These are phyloP conservation scores for Parus major DNA, from an alignment of 2,113 vertebrate species.

Conservation along the genomic window DNA sequence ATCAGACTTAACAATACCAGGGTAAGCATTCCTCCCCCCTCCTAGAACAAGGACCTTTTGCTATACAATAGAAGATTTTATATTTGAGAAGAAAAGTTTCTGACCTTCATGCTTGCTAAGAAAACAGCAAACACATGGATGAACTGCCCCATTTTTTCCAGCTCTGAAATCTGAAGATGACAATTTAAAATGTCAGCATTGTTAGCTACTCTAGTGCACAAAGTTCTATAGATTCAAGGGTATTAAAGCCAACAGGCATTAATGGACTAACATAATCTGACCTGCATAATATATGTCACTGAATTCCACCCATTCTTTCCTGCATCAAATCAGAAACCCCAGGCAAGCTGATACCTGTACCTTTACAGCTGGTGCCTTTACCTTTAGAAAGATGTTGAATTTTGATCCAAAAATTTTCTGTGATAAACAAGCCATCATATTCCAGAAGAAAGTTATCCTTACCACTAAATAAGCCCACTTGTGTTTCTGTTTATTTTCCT, in stretches of 20 bases:
- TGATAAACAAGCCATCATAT: background rate
- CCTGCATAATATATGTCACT: slow-evolving; percentile 24
- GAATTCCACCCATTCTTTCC: slow-evolving; percentile 2
- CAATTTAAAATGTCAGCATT: slow-evolving; percentile 47
- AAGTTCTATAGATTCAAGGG: slow-evolving; percentile 10
- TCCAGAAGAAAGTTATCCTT: background rate
- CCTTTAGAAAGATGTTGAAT: background rate
- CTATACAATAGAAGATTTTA: background rate
- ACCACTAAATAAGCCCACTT: background rate
- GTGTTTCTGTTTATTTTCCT: background rate
- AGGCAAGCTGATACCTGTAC: background rate
- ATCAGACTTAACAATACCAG: background rate
- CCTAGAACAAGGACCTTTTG: background rate
- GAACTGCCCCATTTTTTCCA: slow-evolving; percentile 9
- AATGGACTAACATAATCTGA: slow-evolving; percentile 17
- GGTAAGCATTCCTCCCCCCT: background rate
- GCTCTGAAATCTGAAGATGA: slow-evolving; percentile 4
- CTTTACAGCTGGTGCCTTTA: background rate
- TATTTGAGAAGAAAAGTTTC: slow-evolving; percentile 10
- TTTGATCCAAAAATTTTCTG: background rate
- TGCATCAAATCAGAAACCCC: background rate
- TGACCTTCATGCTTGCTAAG: slow-evolving; percentile 27
- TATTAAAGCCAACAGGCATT: slow-evolving; percentile 20
- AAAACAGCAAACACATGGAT: background rate
- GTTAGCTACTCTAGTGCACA: slow-evolving; percentile 1